phyloP scores from a whole-genome alignment of 2,113 vertebrate genomes.

The Epinephelus cyanopodus region DNA sequence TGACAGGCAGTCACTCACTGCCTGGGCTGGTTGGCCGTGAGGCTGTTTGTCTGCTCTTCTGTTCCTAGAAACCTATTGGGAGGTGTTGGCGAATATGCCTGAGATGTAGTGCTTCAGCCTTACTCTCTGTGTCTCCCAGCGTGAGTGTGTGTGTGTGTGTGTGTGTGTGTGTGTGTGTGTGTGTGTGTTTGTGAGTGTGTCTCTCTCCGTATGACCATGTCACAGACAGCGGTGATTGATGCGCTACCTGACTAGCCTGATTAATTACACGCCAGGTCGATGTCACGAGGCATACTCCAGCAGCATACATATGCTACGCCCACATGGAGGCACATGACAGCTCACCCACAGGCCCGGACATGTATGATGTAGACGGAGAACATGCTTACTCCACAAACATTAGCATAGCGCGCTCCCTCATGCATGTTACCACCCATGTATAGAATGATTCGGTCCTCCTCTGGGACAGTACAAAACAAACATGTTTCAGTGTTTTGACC shows the following conservation, averaged over 20 bases:
- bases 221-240: constrained; percentile 71
- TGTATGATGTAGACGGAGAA: background rate
- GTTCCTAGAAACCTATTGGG: constrained; percentile 51
- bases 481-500: background rate
- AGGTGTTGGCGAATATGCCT: constrained; percentile 43
- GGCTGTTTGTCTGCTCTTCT: constrained; percentile 38
- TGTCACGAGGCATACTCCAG: constrained; percentile 50
- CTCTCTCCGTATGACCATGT: constrained; percentile 41
- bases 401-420: background rate
- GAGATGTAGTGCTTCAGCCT: constrained; percentile 15
- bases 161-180: constrained; percentile 9
- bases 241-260: constrained; percentile 61
- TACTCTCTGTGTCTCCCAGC: constrained; percentile 8
- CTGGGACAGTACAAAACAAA: background rate
- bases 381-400: constrained; percentile 5
- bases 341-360: constrained; percentile 16
- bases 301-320: constrained; percentile 50
- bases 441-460: background rate
- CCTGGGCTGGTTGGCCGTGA: constrained; percentile 24
- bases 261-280: constrained; percentile 71
- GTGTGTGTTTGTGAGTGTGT: background rate
- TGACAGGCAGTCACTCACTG: constrained; percentile 46
- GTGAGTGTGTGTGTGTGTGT: background rate
- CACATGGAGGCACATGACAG: constrained; percentile 20
- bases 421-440: background rate